Evolutionary conservation across 1,140 invertebrate genomes (phyloP).

Genomic region (Ruditapes philippinarum): DNA sequence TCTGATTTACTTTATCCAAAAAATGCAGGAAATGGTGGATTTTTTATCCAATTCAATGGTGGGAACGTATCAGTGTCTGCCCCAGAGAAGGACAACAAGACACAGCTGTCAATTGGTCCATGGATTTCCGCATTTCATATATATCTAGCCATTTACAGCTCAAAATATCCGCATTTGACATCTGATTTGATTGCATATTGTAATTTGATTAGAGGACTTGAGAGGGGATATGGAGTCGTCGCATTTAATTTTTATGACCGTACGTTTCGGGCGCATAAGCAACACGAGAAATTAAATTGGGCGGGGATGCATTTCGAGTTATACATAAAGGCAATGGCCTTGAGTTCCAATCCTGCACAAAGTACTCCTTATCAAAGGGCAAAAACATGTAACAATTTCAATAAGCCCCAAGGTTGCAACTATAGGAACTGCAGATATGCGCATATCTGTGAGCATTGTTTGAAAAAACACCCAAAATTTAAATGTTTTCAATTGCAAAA

Average conservation of each 20-base stretch:
- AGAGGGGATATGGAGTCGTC: neutral
- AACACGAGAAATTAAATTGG: neutral
- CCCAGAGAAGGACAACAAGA: neutral
- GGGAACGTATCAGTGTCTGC: neutral
- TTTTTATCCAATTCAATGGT: too few species aligned
- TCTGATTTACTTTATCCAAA: too few species aligned
- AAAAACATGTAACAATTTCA: neutral
- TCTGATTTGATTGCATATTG: neutral
- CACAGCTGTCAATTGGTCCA: neutral
- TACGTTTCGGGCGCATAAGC: neutral
- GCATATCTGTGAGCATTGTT: neutral
- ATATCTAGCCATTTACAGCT: neutral
- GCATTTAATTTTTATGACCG: constrained; percentile 13
- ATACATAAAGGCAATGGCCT: neutral
- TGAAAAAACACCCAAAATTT: neutral
- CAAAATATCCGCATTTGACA: neutral
- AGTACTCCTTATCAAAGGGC: neutral
- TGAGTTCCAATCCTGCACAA: neutral
- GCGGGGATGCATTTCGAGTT: neutral
- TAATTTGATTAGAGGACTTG: neutral
- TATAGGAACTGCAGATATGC: neutral
- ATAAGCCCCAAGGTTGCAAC: neutral
- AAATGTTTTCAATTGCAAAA: neutral
- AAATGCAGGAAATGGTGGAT: too few species aligned
- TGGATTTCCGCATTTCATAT: neutral